Evolutionary conservation across 2,888 invertebrate genomes (phyloP).

Genomic region (Callimorpha dominula): DNA sequence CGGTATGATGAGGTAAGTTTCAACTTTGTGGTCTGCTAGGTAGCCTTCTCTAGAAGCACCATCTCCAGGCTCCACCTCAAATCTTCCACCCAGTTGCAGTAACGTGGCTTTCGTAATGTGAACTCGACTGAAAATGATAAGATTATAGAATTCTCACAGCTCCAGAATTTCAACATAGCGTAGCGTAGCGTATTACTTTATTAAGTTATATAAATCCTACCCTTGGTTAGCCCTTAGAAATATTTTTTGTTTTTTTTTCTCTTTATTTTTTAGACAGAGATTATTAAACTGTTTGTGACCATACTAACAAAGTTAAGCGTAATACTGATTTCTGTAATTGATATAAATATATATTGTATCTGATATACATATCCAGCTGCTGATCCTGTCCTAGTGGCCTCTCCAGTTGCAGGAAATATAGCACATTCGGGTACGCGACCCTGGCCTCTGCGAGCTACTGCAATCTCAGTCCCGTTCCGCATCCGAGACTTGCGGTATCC

Average conservation of each 20-base stretch:
- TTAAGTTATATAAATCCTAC: not conserved
- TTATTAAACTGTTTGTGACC: no score
- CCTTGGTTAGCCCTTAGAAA: not conserved
- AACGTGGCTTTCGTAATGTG: conserved; percentile 95
- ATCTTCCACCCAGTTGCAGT: conserved; percentile 92
- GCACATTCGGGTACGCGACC: no score
- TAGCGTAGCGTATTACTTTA: no score
- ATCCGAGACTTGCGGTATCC: no score
- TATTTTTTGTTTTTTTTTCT: not conserved
- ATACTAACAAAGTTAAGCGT: no score
- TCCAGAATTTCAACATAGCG: not conserved
- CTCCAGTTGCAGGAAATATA: no score
- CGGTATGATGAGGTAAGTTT: conserved; percentile 95
- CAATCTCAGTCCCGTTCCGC: no score
- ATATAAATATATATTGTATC: not conserved
- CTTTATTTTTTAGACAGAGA: not conserved
- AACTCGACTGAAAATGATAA: conserved; percentile 88
- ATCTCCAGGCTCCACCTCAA: conserved; percentile 95
- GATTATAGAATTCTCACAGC: not conserved
- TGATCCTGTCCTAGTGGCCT: no score
- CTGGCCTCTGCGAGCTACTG: no score
- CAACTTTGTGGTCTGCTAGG: conserved; percentile 95
- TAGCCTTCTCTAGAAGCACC: conserved; percentile 94
- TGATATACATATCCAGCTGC: no score
- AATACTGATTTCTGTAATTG: not conserved